phyloP scores from a whole-genome alignment of 2,113 vertebrate genomes.

The Scytalopus superciliaris region DNA sequence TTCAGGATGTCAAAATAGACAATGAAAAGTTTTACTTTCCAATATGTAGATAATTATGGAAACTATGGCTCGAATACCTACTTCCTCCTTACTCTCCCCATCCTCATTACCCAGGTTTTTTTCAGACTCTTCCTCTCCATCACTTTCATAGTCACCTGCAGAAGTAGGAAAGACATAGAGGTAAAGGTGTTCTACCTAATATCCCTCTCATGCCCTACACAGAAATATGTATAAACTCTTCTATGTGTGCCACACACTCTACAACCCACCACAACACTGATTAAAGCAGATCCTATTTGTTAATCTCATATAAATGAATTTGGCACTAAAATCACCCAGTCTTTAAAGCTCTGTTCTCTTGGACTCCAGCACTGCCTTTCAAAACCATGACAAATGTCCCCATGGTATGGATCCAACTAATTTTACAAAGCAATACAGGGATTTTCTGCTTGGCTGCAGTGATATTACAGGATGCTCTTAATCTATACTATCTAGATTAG shows the following conservation, averaged over 20 bases:
- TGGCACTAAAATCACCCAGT: not conserved
- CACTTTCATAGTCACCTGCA: slow-evolving; percentile 76
- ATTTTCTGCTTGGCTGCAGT: slow-evolving; percentile 44
- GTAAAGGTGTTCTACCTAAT: not conserved
- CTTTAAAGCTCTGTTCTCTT: not conserved
- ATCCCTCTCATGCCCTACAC: not conserved
- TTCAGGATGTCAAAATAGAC: not conserved
- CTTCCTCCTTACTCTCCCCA: slow-evolving; percentile 74
- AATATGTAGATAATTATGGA: not conserved
- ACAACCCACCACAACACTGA: not conserved
- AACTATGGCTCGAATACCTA: slow-evolving; percentile 58
- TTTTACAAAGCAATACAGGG: slow-evolving; percentile 38
- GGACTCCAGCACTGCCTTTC: not conserved
- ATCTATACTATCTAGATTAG: slow-evolving; percentile 46
- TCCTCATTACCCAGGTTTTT: slow-evolving; percentile 68
- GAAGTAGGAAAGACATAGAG: not conserved
- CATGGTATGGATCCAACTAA: not conserved
- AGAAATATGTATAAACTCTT: not conserved
- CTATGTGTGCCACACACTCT: not conserved
- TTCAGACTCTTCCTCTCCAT: slow-evolving; percentile 74
- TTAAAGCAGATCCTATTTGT: not conserved
- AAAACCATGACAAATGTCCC: slow-evolving; percentile 19
- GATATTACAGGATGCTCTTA: slow-evolving; percentile 48
- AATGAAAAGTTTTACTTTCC: not conserved
- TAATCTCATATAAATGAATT: not conserved